Conservation (phyloP, 2,797 vertebrate genomes). For the Sarcoramphus papa region DNA sequence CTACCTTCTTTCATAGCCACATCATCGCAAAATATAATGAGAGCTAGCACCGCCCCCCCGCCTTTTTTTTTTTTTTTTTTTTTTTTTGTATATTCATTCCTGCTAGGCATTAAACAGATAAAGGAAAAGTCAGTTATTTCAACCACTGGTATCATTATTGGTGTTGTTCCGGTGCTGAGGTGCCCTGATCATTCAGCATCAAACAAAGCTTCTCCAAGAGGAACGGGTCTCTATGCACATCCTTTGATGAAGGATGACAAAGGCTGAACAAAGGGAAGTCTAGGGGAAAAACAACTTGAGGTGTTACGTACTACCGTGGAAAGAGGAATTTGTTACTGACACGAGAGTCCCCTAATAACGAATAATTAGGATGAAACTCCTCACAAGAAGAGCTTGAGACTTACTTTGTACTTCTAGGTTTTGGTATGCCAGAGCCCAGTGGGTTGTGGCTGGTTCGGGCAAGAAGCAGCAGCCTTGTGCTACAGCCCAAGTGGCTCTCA, state of each 20-base stretch:
- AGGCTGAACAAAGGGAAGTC: background rate
- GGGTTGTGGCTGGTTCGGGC: background rate
- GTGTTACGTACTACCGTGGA: background rate
- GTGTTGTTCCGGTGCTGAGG: background rate
- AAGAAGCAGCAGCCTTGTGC: background rate
- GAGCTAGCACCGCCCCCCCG: rapidly evolving
- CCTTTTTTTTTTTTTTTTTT: background rate
- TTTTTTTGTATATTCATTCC: background rate
- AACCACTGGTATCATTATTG: background rate
- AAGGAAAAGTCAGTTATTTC: background rate
- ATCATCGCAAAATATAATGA: background rate
- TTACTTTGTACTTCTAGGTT: background rate
- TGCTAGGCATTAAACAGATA: background rate
- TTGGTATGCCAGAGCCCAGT: background rate
- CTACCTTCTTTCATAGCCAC: background rate
- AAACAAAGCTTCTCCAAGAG: background rate
- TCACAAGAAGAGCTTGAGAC: background rate
- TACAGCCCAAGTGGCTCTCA: background rate
- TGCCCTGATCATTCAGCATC: background rate
- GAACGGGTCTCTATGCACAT: background rate
- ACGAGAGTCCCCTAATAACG: background rate
- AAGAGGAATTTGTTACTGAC: background rate
- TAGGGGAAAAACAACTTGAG: background rate
- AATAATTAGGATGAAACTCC: background rate
- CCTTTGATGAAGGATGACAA: background rate